Evolutionary conservation across 2,797 vertebrate species (phyloP), one percentile per base, ranked within the genome.

Genomic region (Tolypeutes matacus): DNA sequence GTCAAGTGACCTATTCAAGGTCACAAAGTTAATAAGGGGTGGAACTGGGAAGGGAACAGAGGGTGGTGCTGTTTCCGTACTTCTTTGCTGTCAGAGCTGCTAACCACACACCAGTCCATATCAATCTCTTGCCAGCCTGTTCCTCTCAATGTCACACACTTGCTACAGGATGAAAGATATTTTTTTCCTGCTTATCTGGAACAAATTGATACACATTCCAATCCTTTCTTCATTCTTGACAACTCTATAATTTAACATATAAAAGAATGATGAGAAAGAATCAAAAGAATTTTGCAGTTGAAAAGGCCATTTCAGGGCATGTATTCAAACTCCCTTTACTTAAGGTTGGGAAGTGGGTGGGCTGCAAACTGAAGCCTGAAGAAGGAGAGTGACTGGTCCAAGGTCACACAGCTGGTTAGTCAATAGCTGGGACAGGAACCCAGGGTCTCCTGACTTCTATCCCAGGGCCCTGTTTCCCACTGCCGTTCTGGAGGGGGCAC

Each of bases 211-310:
- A 67, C 0, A 86, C 36, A 29, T 82, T 73, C 36, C 34, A 89
- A 80, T 53, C 78, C 31, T 93, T 82, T 94, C 86, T 89, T 89
- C 72, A 53, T 82, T 94, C 85, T 87, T 90, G 77, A 60, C 42
- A 86, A 62, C 21, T 77, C 65, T 78, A 34, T 34, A 60, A 78
- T 86, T 94, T 67, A 88, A 49, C 34, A 81, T 17, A 78, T 78
- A 51, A 56, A 91, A 94, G 25, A 64, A 81, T 11, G 58, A 64
- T 46, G 65, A 75, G 34, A 53, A 78, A 56, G 29, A 60, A 58
- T 84, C 29, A 76, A 76, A 56, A 73, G 14, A 85, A 34, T 53
- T 53, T 67, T 51, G 20, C 15, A 18, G 34, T 77, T 83, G 69
- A 39, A 89, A 81, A 85, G 78, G 31, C 17, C 12, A 73, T 12